Conservation (phyloP, 2,797 vertebrate genomes). For the Coracias cyanogaster region DNA sequence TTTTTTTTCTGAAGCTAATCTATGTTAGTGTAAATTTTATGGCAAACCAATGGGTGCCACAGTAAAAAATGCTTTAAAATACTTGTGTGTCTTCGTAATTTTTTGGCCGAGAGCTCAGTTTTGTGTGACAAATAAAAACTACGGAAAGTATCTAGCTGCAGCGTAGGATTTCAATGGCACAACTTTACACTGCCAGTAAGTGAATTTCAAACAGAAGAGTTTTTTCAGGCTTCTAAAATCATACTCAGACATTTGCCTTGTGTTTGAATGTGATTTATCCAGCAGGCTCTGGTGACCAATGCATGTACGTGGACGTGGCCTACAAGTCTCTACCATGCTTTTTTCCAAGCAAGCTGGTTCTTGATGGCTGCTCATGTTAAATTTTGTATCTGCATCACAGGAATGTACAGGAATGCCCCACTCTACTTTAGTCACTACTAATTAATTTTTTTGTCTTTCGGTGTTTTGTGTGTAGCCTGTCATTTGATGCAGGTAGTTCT, state of each 20-base stretch:
- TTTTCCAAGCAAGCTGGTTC: not conserved
- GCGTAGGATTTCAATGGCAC: not conserved
- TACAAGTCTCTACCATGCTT: not conserved
- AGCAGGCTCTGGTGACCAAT: rapidly evolving
- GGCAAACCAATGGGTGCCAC: not conserved
- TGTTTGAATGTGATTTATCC: not conserved
- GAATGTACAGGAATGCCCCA: not conserved
- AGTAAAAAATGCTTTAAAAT: not conserved
- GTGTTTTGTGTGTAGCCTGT: not conserved
- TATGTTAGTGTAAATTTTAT: not conserved
- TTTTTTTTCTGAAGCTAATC: not conserved
- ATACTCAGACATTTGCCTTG: not conserved
- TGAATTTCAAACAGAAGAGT: not conserved
- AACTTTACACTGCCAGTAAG: not conserved
- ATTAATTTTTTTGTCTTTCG: not conserved
- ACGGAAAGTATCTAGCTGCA: not conserved
- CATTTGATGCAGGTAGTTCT: not conserved
- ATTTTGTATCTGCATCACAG: not conserved
- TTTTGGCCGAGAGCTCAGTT: not conserved
- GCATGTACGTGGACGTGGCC: not conserved
- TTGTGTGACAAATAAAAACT: not conserved
- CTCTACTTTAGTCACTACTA: not conserved
- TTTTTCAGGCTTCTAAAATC: not conserved
- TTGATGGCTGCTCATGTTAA: not conserved
- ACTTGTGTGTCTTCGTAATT: not conserved